Evolutionary conservation across 2,113 vertebrate species (phyloP), one percentile per base, ranked within the genome.

Genomic region (Conger conger): DNA sequence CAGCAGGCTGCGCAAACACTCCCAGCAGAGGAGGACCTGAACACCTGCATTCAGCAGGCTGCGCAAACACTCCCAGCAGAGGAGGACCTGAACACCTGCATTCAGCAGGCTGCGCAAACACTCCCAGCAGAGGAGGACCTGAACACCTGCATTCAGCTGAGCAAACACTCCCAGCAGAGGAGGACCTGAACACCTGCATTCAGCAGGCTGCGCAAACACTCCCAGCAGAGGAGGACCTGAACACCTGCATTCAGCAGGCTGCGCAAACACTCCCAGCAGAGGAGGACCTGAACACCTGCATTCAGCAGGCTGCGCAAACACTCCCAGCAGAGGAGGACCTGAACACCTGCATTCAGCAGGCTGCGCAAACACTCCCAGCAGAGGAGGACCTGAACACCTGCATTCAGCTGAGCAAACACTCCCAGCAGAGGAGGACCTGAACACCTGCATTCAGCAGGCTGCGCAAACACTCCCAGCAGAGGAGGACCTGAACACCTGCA

Each of bases 341-440:
- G 18, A 35, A 38, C 78, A 73, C 54, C 33, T 80, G 79, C 79
- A 73, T 73, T 50, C 79, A 85, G 54, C 78, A 60, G 20, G 30
- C 60, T 68, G 37, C 37, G 83, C 33, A 68, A 68, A 85, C 53
- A 80, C 35, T 63, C 84, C 11, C 23, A 57, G 57, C 27, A 81
- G 11, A 73, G 11, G 45, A 36, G 33, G 60, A 42, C n/a, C 80
- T 27, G 18, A 35, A 38, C 78, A 73, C 54, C 33, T 80, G 79
- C 79, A 73, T 73, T 50, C 79, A 85, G 30, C 60, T 68, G 37
- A 38, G 83, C 33, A 68, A 68, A 85, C 53, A 80, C 35, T 63
- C 84, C 11, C 23, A 57, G 57, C 27, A 81, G 11, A 73, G 11
- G 45, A 36, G 33, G 60, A 42, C n/a, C 80, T 27, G 18, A 35